Evolutionary conservation across 2,797 vertebrate genomes (phyloP), one percentile per base, ranked within the genome.

Genomic region (Nannoperca obscura): DNA sequence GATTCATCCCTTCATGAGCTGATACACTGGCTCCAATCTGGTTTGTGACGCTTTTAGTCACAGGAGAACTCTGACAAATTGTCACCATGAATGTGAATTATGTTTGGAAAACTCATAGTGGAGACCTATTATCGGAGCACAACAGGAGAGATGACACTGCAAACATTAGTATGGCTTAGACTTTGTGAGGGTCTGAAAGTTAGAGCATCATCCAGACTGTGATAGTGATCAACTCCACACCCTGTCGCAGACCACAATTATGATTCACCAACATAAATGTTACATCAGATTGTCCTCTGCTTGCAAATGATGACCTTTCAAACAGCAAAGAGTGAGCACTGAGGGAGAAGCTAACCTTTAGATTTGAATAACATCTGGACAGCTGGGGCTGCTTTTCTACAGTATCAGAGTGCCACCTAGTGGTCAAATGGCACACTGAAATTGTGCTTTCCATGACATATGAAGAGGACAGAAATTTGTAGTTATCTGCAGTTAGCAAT

Each of bases 331-430:
- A 86, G 60, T 61, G 82, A 76, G 84, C 73, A 32, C 63, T 57
- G 61, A 82, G 89, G 86, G 85, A 88, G 34, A 88, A 52, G 55
- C 77, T 91, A 76, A 91, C 90, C 90, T 92, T 93, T 84, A 38
- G 40, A 73, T 82, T 69, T 77, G n/a, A 84, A 86, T 82, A 85
- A 88, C 88, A 90, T 88, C 87, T 86, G 88, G 81, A 66, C 57
- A 34, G 24, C 36, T 32, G 4, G 32, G 22, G 44, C 22, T 10
- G 70, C 11, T 81, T 34, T 80, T 44, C 76, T 53, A 40, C 54
- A 50, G 92, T 89, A 10, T 91, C 65, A 88, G 83, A 92, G 74
- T 91, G 92, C 81, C 94, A 93, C 50, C 92, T 87, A 84, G 91
- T 93, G 94, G 85, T 58, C 20, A 55, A 32, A 81, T 2, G 17